Evolutionary conservation across 2,888 invertebrate genomes (phyloP), one percentile per base, ranked within the genome.

Genomic region (Cepaea hortensis): DNA sequence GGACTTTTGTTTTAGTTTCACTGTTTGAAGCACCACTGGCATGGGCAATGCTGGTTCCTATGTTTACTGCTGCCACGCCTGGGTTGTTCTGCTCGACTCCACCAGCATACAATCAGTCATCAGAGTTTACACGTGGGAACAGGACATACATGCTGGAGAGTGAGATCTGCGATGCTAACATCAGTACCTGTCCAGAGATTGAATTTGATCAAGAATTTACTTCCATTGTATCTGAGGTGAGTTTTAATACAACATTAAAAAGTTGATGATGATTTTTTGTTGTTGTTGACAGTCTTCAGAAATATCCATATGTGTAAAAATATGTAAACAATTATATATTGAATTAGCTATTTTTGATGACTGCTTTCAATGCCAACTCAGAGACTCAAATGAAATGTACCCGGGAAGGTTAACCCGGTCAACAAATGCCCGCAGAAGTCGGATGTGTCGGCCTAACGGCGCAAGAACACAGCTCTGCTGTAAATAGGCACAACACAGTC

Each of bases 11-110:
- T 7, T 86, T 94, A 11, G 92, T 93, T 9, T 93, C 92, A 82
- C 88, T 93, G 89, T 93, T 93, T 90, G 94, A 94, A 87, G 92
- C 93, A 0, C 93, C 94, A 0, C 90, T 93, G 35, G 93, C 93
- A 15, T 93, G 93, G 93, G 92, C 93, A 13, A 93, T 94, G 93
- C 88, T 94, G 62, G 90, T 93, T 46, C 93, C 93, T 1, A 91
- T 93, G 23, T 90, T 94, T 80, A 89, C 92, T 3, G 91, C 91
- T 80, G 91, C 90, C 62, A 90, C 88, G 50, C 91, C 93, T 35
- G 87, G 90, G 35, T 93, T 91, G 90, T 87, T 83, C 20, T 93
- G 93, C 86, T 23, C 62, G 4, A 7, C 48, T 4, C 23, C n/a
- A 20, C 85, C 87, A n/a, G 68, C 87, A 18, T 70, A 81, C 62